These are phyloP conservation scores for Panagrolaimus sp. DNA, from an alignment of 1,140 invertebrate genomes.

Conservation along the genomic window DNA sequence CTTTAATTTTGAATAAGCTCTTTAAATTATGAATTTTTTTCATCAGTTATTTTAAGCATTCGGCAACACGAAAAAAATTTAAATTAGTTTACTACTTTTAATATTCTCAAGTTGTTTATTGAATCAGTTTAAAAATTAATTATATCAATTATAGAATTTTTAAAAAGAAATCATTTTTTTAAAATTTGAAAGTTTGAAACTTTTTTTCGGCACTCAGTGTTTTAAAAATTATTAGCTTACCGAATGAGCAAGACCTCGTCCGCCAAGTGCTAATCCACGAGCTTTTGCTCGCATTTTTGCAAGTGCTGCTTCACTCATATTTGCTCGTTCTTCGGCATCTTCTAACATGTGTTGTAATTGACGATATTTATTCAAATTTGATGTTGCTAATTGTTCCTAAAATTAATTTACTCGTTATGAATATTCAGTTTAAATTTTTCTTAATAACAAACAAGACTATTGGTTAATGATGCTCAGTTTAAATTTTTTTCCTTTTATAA, in stretches of 20 bases:
- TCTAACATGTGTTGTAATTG: constrained; percentile 92
- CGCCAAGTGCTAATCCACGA: constrained; percentile 25
- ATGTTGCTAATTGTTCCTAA: constrained; percentile 87
- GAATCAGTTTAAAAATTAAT: no score
- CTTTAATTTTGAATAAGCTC: no score
- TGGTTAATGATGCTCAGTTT: neutral
- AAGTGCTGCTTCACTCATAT: constrained; percentile 91
- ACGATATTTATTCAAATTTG: constrained; percentile 97
- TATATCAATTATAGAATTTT: no score
- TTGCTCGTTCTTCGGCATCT: constrained; percentile 94
- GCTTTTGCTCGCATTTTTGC: constrained; percentile 73
- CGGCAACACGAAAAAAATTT: no score
- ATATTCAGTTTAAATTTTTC: neutral
- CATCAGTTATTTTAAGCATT: no score
- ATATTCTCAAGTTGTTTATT: no score
- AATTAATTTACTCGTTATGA: constrained; percentile 11
- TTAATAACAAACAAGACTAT: neutral
- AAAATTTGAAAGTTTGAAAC: no score
- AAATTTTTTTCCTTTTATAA: constrained; percentile 5
- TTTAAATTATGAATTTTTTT: no score
- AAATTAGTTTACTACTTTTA: no score
- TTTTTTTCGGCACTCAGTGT: neutral
- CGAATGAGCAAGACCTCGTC: constrained; percentile 24
- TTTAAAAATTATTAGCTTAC: constrained; percentile 8
- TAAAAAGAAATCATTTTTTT: no score